These are phyloP conservation scores for Malaclemys terrapin DNA, from an alignment of 2,113 vertebrate species.

Conservation along the genomic window DNA sequence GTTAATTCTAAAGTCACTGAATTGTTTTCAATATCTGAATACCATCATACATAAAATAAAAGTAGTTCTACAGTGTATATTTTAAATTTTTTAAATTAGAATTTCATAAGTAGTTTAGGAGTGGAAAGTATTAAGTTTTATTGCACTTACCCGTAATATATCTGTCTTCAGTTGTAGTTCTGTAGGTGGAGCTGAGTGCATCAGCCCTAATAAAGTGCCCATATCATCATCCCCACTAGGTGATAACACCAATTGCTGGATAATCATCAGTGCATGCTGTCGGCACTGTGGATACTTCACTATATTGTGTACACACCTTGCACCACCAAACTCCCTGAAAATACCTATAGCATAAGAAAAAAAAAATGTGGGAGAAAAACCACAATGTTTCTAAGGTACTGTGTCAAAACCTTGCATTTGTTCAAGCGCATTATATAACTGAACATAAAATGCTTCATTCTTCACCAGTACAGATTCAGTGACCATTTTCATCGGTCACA, in stretches of 20 bases:
- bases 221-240: constrained; percentile 97
- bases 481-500: not conserved
- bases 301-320: constrained; percentile 97
- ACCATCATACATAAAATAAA: not conserved
- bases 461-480: not conserved
- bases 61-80: not conserved
- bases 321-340: constrained; percentile 97
- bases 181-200: constrained; percentile 94
- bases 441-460: not conserved
- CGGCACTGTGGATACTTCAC: constrained; percentile 96
- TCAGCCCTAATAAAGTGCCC: constrained; percentile 97
- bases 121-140: not conserved
- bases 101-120: not conserved
- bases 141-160: constrained; percentile 88
- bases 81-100: not conserved
- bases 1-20: not conserved
- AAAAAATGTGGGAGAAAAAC: not conserved
- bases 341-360: constrained; percentile 79
- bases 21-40: not conserved
- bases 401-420: not conserved
- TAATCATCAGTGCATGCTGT: constrained; percentile 95
- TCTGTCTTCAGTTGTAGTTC: constrained; percentile 97
- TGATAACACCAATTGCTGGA: constrained; percentile 96
- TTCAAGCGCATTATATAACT: not conserved
- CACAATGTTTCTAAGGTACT: not conserved